A percentile compares a stretch with the other conserved stretches of the same genome.
These are phyloP conservation scores for Aselliscus stoliczkanus DNA, from an alignment of 2,797 vertebrate genomes.

Conservation along the genomic window DNA sequence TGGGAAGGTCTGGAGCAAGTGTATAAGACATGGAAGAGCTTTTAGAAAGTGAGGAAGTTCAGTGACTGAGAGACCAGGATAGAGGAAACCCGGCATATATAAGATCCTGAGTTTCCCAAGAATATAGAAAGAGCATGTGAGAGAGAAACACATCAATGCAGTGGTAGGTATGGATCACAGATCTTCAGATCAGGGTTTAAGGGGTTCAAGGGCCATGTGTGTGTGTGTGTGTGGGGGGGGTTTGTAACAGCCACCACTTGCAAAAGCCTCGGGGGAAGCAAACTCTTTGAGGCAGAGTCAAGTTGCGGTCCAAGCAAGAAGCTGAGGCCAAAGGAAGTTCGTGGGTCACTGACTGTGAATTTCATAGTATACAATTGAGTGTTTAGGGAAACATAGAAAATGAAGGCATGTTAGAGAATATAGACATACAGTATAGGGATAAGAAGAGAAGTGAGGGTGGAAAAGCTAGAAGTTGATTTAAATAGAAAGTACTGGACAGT, in stretches of 20 bases:
- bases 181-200: neutral
- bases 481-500: neutral
- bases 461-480: neutral
- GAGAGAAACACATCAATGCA: neutral
- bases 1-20: neutral
- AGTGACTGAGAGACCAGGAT: neutral
- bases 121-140: neutral
- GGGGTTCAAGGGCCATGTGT: too few species aligned
- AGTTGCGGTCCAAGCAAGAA: neutral
- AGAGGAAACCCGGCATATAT: neutral
- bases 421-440: neutral
- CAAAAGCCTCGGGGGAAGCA: neutral
- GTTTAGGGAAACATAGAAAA: neutral
- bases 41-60: neutral
- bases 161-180: neutral
- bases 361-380: neutral
- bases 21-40: neutral
- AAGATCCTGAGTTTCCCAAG: neutral
- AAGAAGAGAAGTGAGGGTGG: neutral
- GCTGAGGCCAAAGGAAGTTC: neutral
- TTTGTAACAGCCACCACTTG: neutral
- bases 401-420: neutral
- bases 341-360: neutral
- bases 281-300: neutral
- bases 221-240: too few species aligned